Base-by-base conservation (phyloP, 2,797 vertebrate genomes). In the Eutrigla gurnardus region DNA sequence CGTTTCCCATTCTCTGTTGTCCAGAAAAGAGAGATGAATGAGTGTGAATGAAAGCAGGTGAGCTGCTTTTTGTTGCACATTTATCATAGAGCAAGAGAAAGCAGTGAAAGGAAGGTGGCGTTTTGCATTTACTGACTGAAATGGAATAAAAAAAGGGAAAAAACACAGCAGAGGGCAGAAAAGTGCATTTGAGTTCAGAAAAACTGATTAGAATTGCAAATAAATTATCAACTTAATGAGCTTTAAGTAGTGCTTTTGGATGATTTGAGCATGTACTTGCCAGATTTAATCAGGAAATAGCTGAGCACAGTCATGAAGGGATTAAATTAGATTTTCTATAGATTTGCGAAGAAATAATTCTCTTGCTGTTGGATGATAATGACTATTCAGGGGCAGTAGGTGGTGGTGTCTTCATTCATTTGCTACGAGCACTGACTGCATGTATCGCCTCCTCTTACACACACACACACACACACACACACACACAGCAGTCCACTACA, bases 361-460 rank as follows among this genome's bases (percentile, higher is more conserved):
- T 35, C 8, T 4, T 39, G 2, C 6, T 37, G 43, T 33, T 61
- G 33, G 49, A 7, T 67, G 10, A 43, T 36, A 25, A 46, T 77
- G 63, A 78, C 82, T 63, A 12, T 63, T 53, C 35, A 57, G 68
- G 68, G 66, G 90, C 93, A 93, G 91, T 83, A 92, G 93, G 80
- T 87, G 92, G 91, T 89, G 78, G 82, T 92, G 78, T 91, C 77
- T 78, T 81, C 90, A 73, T 79, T 84, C 58, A 35, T 83, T 85
- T 66, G 54, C 62, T 68, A 0, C 49, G 50, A 40, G 76, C 42
- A 43, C 55, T 8, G 64, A 17, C 45, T 12, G 5, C 42, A 45
- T 65, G 15, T 47, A 66, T 3, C 70, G 47, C 65, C 11, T 7
- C 33, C 55, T 36, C 12, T 13, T 39, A 2, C 37, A 6, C 40